A percentile compares a stretch with the other conserved stretches of the same genome.
Conservation (phyloP, 2,113 vertebrate species). For the Marcusenius ussheri region DNA sequence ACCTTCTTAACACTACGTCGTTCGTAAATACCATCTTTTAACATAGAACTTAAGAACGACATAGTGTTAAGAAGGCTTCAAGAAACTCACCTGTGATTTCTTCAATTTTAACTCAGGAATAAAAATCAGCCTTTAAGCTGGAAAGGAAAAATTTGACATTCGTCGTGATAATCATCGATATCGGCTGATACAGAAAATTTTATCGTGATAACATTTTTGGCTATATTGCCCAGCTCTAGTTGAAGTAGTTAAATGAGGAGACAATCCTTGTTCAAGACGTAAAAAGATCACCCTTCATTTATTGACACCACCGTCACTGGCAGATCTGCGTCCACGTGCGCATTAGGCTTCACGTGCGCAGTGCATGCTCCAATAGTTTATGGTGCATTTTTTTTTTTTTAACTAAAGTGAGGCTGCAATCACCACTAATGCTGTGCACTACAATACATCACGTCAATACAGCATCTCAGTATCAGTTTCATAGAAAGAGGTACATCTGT, state of each 20-base stretch:
- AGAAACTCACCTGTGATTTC: too few relatives aligned
- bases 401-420: background rate
- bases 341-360: background rate
- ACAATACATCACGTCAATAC: background rate
- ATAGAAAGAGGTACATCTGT: background rate
- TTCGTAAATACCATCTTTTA: too few relatives aligned
- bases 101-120: too few relatives aligned
- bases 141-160: too few relatives aligned
- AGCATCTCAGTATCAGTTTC: background rate
- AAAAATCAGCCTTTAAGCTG: too few relatives aligned
- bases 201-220: too few relatives aligned
- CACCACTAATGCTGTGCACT: background rate
- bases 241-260: background rate
- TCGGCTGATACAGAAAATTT: too few relatives aligned
- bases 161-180: too few relatives aligned
- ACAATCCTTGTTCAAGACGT: background rate
- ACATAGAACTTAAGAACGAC: too few relatives aligned
- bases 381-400: background rate
- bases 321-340: background rate
- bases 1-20: too few relatives aligned
- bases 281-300: background rate
- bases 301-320: background rate
- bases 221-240: too few relatives aligned
- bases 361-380: background rate
- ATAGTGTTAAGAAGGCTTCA: too few relatives aligned